Evolutionary conservation across 2,888 invertebrate species (phyloP).

Genomic region (Latrodectus hesperus): DNA sequence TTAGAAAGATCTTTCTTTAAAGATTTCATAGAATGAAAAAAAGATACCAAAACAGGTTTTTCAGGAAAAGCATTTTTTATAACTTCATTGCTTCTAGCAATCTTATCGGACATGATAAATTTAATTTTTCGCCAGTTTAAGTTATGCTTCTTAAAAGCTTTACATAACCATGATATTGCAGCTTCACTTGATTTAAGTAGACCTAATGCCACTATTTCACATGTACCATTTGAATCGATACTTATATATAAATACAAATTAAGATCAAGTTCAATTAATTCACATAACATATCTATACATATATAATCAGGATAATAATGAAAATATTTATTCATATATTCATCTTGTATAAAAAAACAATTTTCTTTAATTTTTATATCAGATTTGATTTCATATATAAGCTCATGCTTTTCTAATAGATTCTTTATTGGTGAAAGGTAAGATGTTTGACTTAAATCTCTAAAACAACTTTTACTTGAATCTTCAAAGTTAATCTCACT

Average conservation of each 20-base stretch:
- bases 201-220: slow-evolving; percentile 41
- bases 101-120: slow-evolving; percentile 31
- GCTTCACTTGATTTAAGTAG: slow-evolving; percentile 20
- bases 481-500: slow-evolving; percentile 5
- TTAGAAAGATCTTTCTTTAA: slow-evolving; percentile 40
- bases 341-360: slow-evolving; percentile 44
- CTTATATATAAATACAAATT: slow-evolving; percentile 40
- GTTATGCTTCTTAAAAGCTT: slow-evolving; percentile 51
- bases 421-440: slow-evolving; percentile 19
- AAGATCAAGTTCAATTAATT: slow-evolving; percentile 40
- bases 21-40: slow-evolving; percentile 49
- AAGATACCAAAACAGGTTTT: slow-evolving; percentile 23
- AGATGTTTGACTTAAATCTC: background rate
- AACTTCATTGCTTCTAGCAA: slow-evolving; percentile 4
- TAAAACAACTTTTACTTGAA: background rate
- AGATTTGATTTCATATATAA: slow-evolving; percentile 44
- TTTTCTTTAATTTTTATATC: background rate
- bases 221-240: slow-evolving; percentile 43
- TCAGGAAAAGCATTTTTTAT: slow-evolving; percentile 31
- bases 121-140: slow-evolving; percentile 38
- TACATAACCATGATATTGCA: slow-evolving; percentile 35
- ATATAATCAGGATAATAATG: slow-evolving; percentile 56
- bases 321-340: slow-evolving; percentile 48
- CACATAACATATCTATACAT: slow-evolving; percentile 49
- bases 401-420: slow-evolving; percentile 29